Percentiles rank a stretch among this genome's conserved stretches.
These are phyloP conservation scores for Maccullochella peelii DNA, from an alignment of 2,113 vertebrate species.

Conservation along the genomic window DNA sequence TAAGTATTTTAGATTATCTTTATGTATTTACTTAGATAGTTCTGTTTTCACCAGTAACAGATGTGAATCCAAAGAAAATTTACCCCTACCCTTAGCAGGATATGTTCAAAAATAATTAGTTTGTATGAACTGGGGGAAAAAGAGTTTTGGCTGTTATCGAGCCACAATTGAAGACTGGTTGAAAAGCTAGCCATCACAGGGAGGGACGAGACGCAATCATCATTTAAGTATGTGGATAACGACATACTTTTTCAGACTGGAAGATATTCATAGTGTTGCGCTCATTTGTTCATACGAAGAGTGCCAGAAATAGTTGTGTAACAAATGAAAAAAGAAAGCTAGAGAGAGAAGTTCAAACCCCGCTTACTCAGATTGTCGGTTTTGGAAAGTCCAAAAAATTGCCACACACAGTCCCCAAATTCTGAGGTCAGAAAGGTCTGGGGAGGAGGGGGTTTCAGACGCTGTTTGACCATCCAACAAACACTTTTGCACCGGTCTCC, in stretches of 20 bases:
- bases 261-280: neutral
- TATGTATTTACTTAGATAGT: neutral
- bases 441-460: neutral
- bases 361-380: neutral
- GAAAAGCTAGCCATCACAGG: too few relatives aligned
- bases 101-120: neutral
- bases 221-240: too few relatives aligned
- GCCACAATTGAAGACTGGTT: neutral
- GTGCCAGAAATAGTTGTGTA: neutral
- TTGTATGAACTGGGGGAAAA: neutral
- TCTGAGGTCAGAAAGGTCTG: neutral
- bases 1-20: neutral
- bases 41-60: neutral
- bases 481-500: neutral
- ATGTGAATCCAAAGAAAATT: neutral
- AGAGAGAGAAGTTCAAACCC: neutral
- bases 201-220: too few relatives aligned
- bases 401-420: neutral
- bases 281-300: neutral
- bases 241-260: too few relatives aligned
- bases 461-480: neutral
- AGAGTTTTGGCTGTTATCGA: neutral
- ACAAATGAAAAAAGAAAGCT: neutral
- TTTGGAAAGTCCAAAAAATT: neutral
- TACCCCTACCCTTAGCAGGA: neutral